phyloP scores from a whole-genome alignment of 1,140 invertebrate genomes.

The Hyles euphorbiae region DNA sequence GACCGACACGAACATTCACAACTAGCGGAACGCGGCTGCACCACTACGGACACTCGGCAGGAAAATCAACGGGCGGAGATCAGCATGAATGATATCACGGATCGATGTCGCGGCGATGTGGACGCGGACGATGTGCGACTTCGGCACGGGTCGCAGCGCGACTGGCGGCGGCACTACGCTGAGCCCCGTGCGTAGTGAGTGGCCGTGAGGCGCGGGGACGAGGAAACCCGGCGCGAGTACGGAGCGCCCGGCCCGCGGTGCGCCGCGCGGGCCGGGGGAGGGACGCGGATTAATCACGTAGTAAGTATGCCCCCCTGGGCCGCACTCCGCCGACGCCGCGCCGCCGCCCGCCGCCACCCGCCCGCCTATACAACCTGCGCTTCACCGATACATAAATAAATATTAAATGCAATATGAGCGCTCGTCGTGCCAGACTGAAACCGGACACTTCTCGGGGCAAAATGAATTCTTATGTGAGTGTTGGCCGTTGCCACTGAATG shows the following conservation, averaged over 20 bases:
- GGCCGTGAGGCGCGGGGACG: conserved; percentile 71
- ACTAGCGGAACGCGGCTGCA: conserved; percentile 57
- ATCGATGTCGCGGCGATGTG: conserved; percentile 22
- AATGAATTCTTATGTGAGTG: conserved; percentile 67
- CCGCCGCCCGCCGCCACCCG: conserved; percentile 21
- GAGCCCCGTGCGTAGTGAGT: conserved; percentile 69
- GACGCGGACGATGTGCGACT: conserved; percentile 41
- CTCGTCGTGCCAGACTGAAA: conserved; percentile 68
- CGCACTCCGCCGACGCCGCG: conserved; percentile 38
- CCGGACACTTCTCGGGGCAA: conserved; percentile 70
- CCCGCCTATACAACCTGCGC: conserved; percentile 58
- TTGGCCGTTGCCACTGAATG: conserved; percentile 60
- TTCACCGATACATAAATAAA: conserved; percentile 69
- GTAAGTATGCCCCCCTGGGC: conserved; percentile 64
- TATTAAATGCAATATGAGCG: conserved; percentile 64
- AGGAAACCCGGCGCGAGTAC: conserved; percentile 69
- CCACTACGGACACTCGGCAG: conserved; percentile 65
- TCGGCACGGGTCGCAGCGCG: conserved; percentile 66
- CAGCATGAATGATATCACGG: conserved; percentile 67
- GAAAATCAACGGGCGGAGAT: conserved; percentile 68
- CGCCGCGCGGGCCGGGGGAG: conserved; percentile 34
- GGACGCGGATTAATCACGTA: conserved; percentile 71
- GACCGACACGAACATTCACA: conserved; percentile 64
- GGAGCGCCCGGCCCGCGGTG: conserved; percentile 46
- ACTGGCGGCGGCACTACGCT: conserved; percentile 66